A percentile compares a stretch with the other conserved stretches of the same genome.
Conservation (phyloP, 2,797 vertebrate genomes). For the Hydrolagus colliei region DNA sequence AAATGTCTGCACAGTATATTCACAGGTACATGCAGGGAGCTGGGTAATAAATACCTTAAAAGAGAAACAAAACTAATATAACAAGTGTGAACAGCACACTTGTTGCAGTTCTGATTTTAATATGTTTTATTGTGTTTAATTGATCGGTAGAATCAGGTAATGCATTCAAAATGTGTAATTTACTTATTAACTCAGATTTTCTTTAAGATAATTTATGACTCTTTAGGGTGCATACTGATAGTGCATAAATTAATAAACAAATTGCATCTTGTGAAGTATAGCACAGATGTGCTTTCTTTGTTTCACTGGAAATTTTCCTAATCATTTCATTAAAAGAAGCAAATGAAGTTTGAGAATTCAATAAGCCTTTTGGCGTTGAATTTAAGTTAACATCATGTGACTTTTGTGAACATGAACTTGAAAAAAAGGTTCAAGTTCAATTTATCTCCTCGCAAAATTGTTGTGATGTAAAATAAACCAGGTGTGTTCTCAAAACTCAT, state of each 20-base stretch:
- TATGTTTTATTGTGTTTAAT: not conserved
- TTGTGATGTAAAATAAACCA: constrained; percentile 59
- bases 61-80: not conserved
- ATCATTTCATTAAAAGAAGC: not conserved
- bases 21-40: not conserved
- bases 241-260: not conserved
- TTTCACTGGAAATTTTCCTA: not conserved
- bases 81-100: not conserved
- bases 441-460: constrained; percentile 65
- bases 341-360: not conserved
- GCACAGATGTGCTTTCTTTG: no score
- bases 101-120: not conserved
- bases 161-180: not conserved
- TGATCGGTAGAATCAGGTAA: not conserved
- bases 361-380: not conserved
- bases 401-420: not conserved
- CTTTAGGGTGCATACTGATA: not conserved
- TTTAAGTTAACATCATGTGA: not conserved
- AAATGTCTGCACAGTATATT: not conserved
- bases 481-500: constrained; percentile 68
- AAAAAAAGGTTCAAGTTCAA: constrained; percentile 56
- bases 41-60: not conserved
- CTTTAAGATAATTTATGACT: not conserved
- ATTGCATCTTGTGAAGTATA: not conserved
- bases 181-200: not conserved